phyloP scores from a whole-genome alignment of 2,888 invertebrate species.

The Plemyria rubiginata region DNA sequence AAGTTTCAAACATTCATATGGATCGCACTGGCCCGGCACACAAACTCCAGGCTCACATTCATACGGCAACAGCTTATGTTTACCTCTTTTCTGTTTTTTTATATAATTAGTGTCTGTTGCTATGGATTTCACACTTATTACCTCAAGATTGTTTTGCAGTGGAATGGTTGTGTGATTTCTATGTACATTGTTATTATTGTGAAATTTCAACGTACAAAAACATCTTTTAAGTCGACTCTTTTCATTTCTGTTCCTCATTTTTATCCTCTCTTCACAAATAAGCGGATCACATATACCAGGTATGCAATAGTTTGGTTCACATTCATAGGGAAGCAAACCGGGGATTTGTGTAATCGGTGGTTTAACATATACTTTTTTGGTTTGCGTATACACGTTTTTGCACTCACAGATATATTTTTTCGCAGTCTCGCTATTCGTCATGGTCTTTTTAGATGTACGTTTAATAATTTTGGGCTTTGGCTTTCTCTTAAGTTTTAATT shows the following conservation, averaged over 20 bases:
- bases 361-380: conserved; percentile 5
- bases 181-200: conserved; percentile 30
- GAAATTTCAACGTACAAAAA: conserved; percentile 33
- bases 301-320: conserved; percentile 37
- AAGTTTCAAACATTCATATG: conserved; percentile 40
- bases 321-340: conserved; percentile 29
- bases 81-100: conserved; percentile 7
- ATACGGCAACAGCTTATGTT: conserved; percentile 37
- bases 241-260: conserved; percentile 26
- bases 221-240: conserved; percentile 27
- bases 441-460: conserved; percentile 7
- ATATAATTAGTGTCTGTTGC: conserved; percentile 17
- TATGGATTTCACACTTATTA: conserved; percentile 8
- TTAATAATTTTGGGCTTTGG: not conserved
- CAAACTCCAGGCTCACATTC: conserved; percentile 52
- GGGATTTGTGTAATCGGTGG: conserved; percentile 9
- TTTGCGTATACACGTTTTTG: conserved; percentile 13
- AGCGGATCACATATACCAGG: conserved; percentile 41
- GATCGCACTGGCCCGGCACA: conserved; percentile 48
- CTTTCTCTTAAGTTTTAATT: conserved; percentile 19
- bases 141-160: conserved; percentile 1
- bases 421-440: conserved; percentile 6
- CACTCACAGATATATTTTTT: not conserved
- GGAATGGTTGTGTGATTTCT: conserved; percentile 11
- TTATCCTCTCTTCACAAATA: conserved; percentile 36